Percentiles rank a stretch among this genome's conserved stretches.
Conservation (phyloP, 2,797 vertebrate species). For the Spondyliosoma cantharus region DNA sequence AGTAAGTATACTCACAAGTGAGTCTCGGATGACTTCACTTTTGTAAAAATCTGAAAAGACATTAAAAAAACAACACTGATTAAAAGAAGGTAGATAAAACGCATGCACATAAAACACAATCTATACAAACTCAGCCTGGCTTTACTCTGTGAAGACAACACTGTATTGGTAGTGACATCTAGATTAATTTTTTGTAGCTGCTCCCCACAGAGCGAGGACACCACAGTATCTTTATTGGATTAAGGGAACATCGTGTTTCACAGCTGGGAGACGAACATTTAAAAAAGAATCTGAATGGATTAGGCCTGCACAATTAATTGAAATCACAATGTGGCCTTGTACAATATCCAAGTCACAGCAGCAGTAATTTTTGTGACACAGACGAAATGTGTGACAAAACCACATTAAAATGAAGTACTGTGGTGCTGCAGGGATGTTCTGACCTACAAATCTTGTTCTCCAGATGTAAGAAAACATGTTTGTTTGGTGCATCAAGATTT, state of each 20-base stretch:
- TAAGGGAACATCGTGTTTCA: background rate
- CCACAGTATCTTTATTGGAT: background rate
- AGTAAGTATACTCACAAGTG: slow-evolving; percentile 90
- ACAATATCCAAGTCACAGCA: too few relatives aligned
- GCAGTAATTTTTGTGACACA: too few relatives aligned
- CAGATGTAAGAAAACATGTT: too few relatives aligned
- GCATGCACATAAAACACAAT: background rate
- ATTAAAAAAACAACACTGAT: slow-evolving; percentile 25
- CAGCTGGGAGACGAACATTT: background rate
- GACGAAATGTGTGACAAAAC: too few relatives aligned
- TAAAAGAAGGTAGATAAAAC: slow-evolving; percentile 21
- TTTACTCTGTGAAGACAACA: background rate
- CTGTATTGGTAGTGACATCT: background rate
- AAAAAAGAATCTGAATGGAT: background rate
- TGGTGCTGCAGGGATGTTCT: too few relatives aligned
- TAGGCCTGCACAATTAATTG: background rate
- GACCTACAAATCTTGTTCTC: too few relatives aligned
- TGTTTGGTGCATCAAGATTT: too few relatives aligned
- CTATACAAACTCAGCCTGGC: background rate
- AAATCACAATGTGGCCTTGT: too few relatives aligned
- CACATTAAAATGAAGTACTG: too few relatives aligned
- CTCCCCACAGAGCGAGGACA: background rate
- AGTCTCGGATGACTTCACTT: slow-evolving; percentile 97
- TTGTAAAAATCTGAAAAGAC: slow-evolving; percentile 92
- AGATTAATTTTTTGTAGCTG: background rate